Conservation (phyloP, 1,140 invertebrate species). For the Monomorium pharaonis region DNA sequence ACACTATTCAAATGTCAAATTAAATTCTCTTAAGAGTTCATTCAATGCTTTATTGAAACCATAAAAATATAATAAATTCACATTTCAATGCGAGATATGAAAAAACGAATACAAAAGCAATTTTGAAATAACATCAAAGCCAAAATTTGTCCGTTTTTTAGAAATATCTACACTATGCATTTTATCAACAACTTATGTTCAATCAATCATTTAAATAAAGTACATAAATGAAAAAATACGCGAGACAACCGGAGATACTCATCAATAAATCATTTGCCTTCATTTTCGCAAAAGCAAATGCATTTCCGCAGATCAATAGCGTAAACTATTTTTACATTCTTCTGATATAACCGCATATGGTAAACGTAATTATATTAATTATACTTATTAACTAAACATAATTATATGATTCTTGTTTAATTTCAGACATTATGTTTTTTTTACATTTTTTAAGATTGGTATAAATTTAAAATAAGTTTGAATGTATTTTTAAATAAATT, state of each 20-base stretch:
- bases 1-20: neutral
- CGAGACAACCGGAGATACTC: neutral
- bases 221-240: neutral
- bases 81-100: neutral
- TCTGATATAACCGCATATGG: neutral
- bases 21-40: neutral
- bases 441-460: no score
- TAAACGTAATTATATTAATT: neutral
- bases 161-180: neutral
- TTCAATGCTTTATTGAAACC: neutral
- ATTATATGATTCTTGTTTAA: neutral
- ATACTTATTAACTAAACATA: neutral
- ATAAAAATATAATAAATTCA: neutral
- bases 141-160: neutral
- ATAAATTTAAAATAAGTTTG: no score
- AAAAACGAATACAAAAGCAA: neutral
- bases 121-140: constrained; percentile 14
- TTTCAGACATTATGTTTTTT: neutral
- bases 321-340: neutral
- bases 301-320: neutral
- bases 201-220: neutral
- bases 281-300: neutral
- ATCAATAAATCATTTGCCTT: neutral
- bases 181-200: neutral
- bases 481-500: no score